Base-by-base conservation (phyloP, 2,888 invertebrate genomes). In the Biston stratarius region DNA sequence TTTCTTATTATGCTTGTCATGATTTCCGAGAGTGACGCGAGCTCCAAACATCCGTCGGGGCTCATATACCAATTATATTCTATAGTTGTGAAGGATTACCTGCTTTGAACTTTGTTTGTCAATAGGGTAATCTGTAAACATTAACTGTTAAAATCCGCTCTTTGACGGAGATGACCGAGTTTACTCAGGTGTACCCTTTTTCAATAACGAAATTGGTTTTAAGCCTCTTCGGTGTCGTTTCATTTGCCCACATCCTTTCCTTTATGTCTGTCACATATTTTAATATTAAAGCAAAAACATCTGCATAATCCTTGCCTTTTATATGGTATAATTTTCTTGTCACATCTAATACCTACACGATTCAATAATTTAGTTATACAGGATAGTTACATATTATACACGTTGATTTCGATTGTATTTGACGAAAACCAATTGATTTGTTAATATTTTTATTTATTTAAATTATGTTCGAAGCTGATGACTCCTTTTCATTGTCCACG, bases 401-500 rank as follows among this genome's bases (percentile, higher is more conserved):
- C 6, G 38, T 38, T 38, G 24, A 24, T 24, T 24, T 24, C 24
- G 24, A 24, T 24, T 24, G 24, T 1, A 24, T 24, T 24, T 24
- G 24, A 24, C 3, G 24, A 24, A 24, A 3, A 24, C 24, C 24
- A 24, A 24, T 24, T 24, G 24, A 24, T 1, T 24, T 24, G 24
- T 24, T 2, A 24, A 24, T 24, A 24, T 3, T 24, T 24, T 24
- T 24, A 2, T 24, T 24, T 24, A 91, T 94, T 94, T 93, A 94
- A 94, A 94, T 94, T 94, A 94, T 93, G 94, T 93, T 94, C 89
- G 89, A 90, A 91, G 92, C 94, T 94, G 94, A 94, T 93, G 94
- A 92, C 94, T 92, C 94, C 94, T 93, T 90, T 94, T 93, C 89
- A 89, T 88, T 93, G 94, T 94, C 85, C 77, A 75, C 64, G 64